Evolutionary conservation across 2,888 invertebrate genomes (phyloP), one percentile per base, ranked within the genome.

Genomic region (Timandra comae): DNA sequence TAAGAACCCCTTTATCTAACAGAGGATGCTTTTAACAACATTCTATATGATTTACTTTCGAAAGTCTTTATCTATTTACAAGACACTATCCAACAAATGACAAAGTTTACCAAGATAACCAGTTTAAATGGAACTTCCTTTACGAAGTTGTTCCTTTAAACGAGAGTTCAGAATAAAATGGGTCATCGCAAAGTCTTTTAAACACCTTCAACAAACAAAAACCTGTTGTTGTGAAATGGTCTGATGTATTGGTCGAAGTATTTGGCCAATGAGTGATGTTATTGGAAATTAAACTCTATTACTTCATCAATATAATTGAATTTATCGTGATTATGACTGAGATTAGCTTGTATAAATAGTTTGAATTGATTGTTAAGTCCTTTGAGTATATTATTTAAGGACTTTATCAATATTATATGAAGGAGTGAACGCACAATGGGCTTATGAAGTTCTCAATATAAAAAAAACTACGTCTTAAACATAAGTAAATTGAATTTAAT

Each of bases 41-140:
- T 49, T 16, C 47, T 46, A 42, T 55, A 62, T 60, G 62, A 70
- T 70, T 69, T 72, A 67, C 66, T 69, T 71, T 64, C 54, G 60
- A 63, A 63, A 60, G 51, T 48, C 52, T 50, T 55, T 67, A 75
- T 74, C 70, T 65, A 60, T 64, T 56, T 66, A 71, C 68, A 56
- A 66, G 66, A 71, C 67, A 67, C 49, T 50, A 55, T 59, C 62
- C 58, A 64, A 54, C 56, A 63, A 59, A 64, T 63, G 63, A 69
- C 67, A 63, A 53, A 61, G 58, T 56, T 56, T 55, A 68, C 56
- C 59, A 48, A 43, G 27, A 39, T 28, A 35, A 36, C 70, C 54
- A 59, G 11, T 36, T 25, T 48, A 35, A 31, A 24, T 38, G 33
- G 56, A 49, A 35, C 46, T 40, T 28, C 33, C 22, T 13, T 6